phyloP scores from a whole-genome alignment of 2,888 invertebrate genomes.

The Drosophila nr. medialis region DNA sequence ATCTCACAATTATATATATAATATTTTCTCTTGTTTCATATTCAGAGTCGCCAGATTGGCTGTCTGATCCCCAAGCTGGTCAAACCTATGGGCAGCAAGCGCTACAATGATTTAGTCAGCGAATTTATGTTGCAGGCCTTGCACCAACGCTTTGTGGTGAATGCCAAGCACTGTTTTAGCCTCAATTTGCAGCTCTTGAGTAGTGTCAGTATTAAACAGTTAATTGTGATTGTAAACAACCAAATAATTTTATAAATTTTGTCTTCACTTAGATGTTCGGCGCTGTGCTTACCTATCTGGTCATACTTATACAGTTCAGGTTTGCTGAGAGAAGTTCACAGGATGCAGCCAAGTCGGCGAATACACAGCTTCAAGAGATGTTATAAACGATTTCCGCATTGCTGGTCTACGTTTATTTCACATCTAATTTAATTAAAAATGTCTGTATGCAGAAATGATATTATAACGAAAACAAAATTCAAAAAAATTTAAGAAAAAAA shows the following conservation, averaged over 20 bases:
- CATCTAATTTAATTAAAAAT: neutral
- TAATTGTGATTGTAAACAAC: neutral
- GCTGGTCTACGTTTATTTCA: neutral
- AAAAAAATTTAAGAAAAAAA: neutral
- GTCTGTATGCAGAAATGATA: neutral
- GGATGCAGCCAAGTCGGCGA: neutral
- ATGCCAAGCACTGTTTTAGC: slow-evolving; percentile 83
- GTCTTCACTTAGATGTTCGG: slow-evolving; percentile 76
- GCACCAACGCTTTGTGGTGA: slow-evolving; percentile 82
- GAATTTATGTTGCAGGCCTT: slow-evolving; percentile 83
- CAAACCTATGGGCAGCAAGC: slow-evolving; percentile 80
- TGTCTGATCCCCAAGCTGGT: slow-evolving; percentile 82
- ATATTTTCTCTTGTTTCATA: slow-evolving; percentile 1
- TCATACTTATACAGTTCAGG: slow-evolving; percentile 84
- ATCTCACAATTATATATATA: neutral
- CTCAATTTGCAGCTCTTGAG: slow-evolving; percentile 83
- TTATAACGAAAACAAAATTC: fast-evolving
- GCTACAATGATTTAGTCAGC: slow-evolving; percentile 82
- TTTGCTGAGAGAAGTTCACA: slow-evolving; percentile 57
- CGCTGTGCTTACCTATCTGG: slow-evolving; percentile 81
- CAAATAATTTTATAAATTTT: neutral
- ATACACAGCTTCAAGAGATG: neutral
- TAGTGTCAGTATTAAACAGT: slow-evolving; percentile 67
- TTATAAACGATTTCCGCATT: neutral
- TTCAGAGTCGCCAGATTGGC: slow-evolving; percentile 83